Base-by-base conservation (phyloP, 2,113 vertebrate species). In the Megatriorchis doriae region DNA sequence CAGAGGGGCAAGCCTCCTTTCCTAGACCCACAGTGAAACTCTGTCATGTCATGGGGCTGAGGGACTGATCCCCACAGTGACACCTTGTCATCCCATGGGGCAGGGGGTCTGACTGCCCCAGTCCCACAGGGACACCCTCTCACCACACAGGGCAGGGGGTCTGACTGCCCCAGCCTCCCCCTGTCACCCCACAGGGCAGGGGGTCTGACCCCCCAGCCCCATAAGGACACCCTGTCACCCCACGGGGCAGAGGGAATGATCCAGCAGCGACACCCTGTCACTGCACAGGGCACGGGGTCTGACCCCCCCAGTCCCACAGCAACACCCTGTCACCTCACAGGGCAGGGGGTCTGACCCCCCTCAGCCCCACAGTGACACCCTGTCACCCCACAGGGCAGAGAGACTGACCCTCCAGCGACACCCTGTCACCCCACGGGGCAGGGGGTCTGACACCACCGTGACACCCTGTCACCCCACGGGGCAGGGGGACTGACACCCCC, bases 121-220 rank as follows among this genome's bases (percentile, higher is more conserved):
- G 43, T 43, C 43, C 36, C 42, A 26, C 0, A 42, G 32, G 3
- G 23, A 53, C 38, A 29, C 7, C 8, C 6, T 55, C 21, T 32
- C 34, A 58, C 11, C 7, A 10, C 10, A 11, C 1, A 3, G 43
- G 48, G 4, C 31, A 8, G 9, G 7, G 17, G 10, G 3, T 47
- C 25, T 20, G 50, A 13, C 2, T 13, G 12, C 4, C 38, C 10
- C 42, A 63, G 21, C 6, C 31, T 17, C 65, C 25, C 5, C 5
- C 13, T 43, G 27, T 18, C 68, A 63, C 50, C 17, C 5, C 3
- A 23, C 0, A 6, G 50, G 56, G 43, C 43, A 43, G 42, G 16
- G 42, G 16, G 42, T 7, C 42, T 43, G 42, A 16, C 6, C 11
- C 10, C 21, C 34, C 34, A 26, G 34, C 25, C 63, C 62, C 63